Base-by-base conservation (phyloP, 30 jellyfish, hydroid and myxozoan genomes). In the Nemopilema nomurai region DNA sequence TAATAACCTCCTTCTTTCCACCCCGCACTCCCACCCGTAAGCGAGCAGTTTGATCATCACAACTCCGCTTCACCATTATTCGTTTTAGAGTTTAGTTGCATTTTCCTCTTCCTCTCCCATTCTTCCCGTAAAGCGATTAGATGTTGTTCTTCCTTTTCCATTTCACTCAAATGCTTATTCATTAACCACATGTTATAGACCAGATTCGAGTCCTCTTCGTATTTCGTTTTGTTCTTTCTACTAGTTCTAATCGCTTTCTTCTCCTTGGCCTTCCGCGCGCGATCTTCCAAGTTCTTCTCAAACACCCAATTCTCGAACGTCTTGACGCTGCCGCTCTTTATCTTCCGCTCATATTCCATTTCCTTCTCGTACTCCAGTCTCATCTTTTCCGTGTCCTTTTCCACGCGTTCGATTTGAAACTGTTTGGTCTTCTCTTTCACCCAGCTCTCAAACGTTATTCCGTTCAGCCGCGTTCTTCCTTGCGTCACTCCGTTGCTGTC, bases 271-370 rank as follows among this genome's bases (percentile, higher is more conserved):
- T 70, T 74, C 74, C 72, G 67, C 79, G 52, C 21, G 1, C 90
- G 83, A 27, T 82, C 77, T 22, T 76, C 87, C 6, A 82, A 77
- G 65, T 82, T 71, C 83, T 90, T 90, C 16, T 57, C 88, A 8
- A 74, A 21, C 29, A 41, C 69, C 97, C 97, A 90, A 22, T 90
- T 94, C 31, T 90, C 97, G 66, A 75, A 90, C 1, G 97, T 90
- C 67, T 90, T 90, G 20, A 75, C 80, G 21, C 51, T 53, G 27
- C 82, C 70, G n/a, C 74, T 66, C 51, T 66, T 76, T 77, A 74
- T 1, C 18, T 68, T 74, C 25, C 31, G 19, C 52, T 63, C 63
- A 64, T 71, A 22, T 9, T 74, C 88, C 71, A 85, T 66, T 41
- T 85, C 84, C 25, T 75, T 75, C 67, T 85, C 79, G 28, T 74